Percentiles rank a stretch among this genome's conserved stretches.
phyloP scores from a whole-genome alignment of 2,888 invertebrate genomes.

The Papilio demoleus region DNA sequence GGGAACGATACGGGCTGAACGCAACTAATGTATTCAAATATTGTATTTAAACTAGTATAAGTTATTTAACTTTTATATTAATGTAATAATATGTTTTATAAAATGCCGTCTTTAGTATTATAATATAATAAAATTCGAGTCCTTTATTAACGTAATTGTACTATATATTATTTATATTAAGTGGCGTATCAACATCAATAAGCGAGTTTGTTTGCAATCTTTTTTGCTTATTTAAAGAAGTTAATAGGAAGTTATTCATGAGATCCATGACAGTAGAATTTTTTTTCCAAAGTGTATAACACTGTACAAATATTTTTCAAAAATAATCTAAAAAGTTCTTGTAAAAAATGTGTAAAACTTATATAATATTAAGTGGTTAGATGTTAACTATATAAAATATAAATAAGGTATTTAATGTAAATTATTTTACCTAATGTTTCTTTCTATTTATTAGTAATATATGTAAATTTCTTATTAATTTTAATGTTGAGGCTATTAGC shows the following conservation, averaged over 20 bases:
- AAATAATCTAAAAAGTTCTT: background rate
- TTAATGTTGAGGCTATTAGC: no score
- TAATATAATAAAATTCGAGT: background rate
- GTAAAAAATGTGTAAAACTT: background rate
- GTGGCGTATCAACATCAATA: no score
- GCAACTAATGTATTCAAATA: background rate
- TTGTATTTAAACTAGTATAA: background rate
- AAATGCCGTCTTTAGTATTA: conserved; percentile 5
- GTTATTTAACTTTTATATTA: background rate
- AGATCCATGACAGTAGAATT: no score
- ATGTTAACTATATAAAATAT: background rate
- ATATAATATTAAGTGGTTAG: background rate
- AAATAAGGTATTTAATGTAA: background rate
- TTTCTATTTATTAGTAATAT: background rate
- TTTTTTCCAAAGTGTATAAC: no score
- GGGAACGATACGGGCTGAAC: conserved; percentile 29
- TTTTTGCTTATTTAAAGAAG: no score
- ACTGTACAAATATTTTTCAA: background rate
- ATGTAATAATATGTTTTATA: background rate
- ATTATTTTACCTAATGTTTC: background rate
- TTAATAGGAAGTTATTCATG: no score
- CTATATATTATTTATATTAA: background rate
- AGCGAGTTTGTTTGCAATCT: no score
- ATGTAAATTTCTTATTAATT: background rate
- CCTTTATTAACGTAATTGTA: background rate